These are phyloP conservation scores for Drosophila pullipes DNA, from an alignment of 2,888 invertebrate genomes.

Conservation along the genomic window DNA sequence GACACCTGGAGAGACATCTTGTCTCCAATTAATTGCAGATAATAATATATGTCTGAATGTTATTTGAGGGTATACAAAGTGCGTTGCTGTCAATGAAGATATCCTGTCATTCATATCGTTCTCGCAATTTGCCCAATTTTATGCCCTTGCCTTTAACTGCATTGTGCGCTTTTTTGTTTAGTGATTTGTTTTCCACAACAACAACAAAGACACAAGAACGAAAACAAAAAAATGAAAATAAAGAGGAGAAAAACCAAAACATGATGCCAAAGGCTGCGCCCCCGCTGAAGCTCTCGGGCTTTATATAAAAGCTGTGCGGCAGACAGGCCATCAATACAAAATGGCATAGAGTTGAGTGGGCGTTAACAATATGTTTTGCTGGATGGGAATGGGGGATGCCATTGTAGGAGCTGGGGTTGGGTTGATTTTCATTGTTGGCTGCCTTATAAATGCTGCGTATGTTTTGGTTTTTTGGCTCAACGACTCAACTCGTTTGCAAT, in stretches of 20 bases:
- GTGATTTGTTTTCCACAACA: conserved; percentile 76
- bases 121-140: conserved; percentile 53
- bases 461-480: conserved; percentile 81
- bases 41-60: background rate
- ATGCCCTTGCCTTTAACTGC: conserved; percentile 65
- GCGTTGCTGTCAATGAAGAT: conserved; percentile 36
- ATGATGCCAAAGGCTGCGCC: conserved; percentile 77
- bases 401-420: background rate
- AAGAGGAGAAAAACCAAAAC: conserved; percentile 63
- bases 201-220: conserved; percentile 24
- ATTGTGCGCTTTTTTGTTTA: conserved; percentile 78
- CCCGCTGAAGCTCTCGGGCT: conserved; percentile 71
- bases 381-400: background rate
- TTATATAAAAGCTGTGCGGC: conserved; percentile 82
- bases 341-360: conserved; percentile 81
- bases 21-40: too few species aligned
- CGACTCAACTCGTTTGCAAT: conserved; percentile 81
- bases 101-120: conserved; percentile 32
- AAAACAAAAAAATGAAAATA: conserved; percentile 31
- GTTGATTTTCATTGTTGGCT: conserved; percentile 69
- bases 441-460: conserved; percentile 80
- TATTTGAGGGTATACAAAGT: conserved; percentile 38
- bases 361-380: conserved; percentile 74
- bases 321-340: conserved; percentile 81
- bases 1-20: background rate